Evolutionary conservation across 2,113 vertebrate genomes (phyloP).

Genomic region (Hemiscyllium ocellatum): DNA sequence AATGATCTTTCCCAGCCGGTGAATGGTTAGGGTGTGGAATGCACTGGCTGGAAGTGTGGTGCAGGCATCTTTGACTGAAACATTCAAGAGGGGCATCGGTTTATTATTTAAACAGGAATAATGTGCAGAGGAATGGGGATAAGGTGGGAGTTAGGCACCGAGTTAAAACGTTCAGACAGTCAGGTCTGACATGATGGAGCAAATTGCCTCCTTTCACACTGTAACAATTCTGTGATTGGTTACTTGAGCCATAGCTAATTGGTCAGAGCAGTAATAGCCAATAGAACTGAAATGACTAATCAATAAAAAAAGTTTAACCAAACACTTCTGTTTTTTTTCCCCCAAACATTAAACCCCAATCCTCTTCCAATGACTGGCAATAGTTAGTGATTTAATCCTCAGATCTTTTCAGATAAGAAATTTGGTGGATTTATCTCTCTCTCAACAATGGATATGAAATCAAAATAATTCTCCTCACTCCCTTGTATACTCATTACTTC

Average conservation of each 20-base stretch:
- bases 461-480: background rate
- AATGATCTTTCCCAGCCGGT: no score
- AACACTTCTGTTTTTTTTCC: background rate
- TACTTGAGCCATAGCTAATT: background rate
- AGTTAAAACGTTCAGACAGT: no score
- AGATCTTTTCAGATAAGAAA: slow-evolving; percentile 25
- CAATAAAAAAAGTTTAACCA: slow-evolving; percentile 2
- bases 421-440: background rate
- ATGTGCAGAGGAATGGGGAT: no score
- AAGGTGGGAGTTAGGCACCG: no score
- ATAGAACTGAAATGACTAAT: background rate
- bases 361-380: background rate
- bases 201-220: no score
- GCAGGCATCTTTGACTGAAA: no score
- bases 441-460: slow-evolving; percentile 3
- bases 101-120: no score
- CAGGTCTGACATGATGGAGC: no score
- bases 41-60: no score
- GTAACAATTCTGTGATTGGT: no score
- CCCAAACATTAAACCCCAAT: background rate
- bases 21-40: no score
- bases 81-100: no score
- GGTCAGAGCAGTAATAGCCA: background rate
- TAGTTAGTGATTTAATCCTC: slow-evolving; percentile 8
- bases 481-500: background rate